phyloP scores from a whole-genome alignment of 2,888 invertebrate genomes.

The Chaitophorus viminalis region DNA sequence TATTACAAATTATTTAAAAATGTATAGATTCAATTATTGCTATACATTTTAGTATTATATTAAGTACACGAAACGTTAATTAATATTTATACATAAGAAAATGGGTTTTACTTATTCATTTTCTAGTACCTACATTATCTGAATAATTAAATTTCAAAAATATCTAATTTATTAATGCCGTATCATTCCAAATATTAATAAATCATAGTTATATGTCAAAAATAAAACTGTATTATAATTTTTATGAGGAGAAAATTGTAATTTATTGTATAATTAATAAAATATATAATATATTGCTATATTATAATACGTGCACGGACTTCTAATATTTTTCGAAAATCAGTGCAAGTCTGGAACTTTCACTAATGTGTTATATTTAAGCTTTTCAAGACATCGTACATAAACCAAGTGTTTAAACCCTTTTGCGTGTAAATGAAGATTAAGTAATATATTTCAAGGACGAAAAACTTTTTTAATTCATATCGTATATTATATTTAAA shows the following conservation, averaged over 20 bases:
- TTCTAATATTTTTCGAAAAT: slow-evolving; percentile 5
- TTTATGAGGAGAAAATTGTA: not conserved
- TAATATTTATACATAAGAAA: not conserved
- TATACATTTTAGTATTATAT: not conserved
- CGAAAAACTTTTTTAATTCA: slow-evolving; percentile 38
- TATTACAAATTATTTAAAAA: not conserved
- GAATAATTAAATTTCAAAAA: slow-evolving; percentile 24
- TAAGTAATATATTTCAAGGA: slow-evolving; percentile 35
- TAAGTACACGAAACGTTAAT: not conserved
- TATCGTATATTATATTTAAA: slow-evolving; percentile 42
- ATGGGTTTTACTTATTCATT: not conserved
- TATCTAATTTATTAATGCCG: slow-evolving; percentile 7
- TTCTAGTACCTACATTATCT: not conserved
- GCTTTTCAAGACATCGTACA: not conserved
- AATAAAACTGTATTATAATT: slow-evolving; percentile 10
- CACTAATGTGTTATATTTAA: not conserved
- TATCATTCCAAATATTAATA: slow-evolving; percentile 18
- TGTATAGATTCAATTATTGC: not conserved
- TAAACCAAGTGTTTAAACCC: slow-evolving; percentile 32
- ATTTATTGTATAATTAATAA: slow-evolving; percentile 39
- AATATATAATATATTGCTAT: slow-evolving; percentile 11
- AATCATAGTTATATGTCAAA: slow-evolving; percentile 28
- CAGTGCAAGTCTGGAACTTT: slow-evolving; percentile 14
- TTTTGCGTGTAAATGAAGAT: slow-evolving; percentile 33
- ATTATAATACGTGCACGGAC: not conserved